These are phyloP conservation scores for Latheticus oryzae DNA, from an alignment of 2,888 invertebrate species.

Conservation along the genomic window DNA sequence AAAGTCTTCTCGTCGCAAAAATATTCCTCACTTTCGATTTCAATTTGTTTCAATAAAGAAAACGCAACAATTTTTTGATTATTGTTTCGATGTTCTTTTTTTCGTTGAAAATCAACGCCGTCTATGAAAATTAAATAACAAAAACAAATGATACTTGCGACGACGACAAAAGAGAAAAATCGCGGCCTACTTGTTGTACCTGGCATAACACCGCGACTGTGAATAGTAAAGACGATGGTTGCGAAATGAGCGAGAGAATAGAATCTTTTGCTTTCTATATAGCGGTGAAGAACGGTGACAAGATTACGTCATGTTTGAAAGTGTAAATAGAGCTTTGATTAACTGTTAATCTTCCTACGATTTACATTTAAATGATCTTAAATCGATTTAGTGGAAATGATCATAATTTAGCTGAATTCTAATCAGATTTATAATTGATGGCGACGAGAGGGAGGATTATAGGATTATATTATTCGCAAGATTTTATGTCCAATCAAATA, in stretches of 20 bases:
- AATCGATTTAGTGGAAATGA: slow-evolving; percentile 2
- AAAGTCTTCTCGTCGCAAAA: slow-evolving; percentile 31
- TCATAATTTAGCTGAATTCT: slow-evolving; percentile 18
- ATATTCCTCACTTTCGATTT: slow-evolving; percentile 48
- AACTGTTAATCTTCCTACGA: slow-evolving; percentile 36
- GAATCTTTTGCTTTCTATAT: slow-evolving; percentile 14
- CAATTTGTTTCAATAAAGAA: slow-evolving; percentile 50
- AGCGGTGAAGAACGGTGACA: slow-evolving; percentile 37
- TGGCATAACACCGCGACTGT: slow-evolving; percentile 25
- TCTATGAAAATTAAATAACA: no score
- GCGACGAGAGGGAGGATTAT: no score
- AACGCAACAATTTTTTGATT: slow-evolving; percentile 52
- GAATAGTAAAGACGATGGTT: slow-evolving; percentile 13
- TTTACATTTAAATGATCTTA: slow-evolving; percentile 30
- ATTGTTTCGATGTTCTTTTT: slow-evolving; percentile 1
- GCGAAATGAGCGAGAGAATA: slow-evolving; percentile 28
- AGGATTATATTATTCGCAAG: slow-evolving; percentile 19
- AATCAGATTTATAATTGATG: background rate
- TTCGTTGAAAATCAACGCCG: no score
- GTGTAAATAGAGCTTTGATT: slow-evolving; percentile 32
- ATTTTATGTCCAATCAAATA: slow-evolving; percentile 2
- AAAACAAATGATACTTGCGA: no score
- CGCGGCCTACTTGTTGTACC: slow-evolving; percentile 13
- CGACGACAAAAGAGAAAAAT: slow-evolving; percentile 1
- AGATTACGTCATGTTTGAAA: slow-evolving; percentile 39